Evolutionary conservation across 2,797 vertebrate species (phyloP), one percentile per base, ranked within the genome.

Genomic region (Falco columbarius): DNA sequence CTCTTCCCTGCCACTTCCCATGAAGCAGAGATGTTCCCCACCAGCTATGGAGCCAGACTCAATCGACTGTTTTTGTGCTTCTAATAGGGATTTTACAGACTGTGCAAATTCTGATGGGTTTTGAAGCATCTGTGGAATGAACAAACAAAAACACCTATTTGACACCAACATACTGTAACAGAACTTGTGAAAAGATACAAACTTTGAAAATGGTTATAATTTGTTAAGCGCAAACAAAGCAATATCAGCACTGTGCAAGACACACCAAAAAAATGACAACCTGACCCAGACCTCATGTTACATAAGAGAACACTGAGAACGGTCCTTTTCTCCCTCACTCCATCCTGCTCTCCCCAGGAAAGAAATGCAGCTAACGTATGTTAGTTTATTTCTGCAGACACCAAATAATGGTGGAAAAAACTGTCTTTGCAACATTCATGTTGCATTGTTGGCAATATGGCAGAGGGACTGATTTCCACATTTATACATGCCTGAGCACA

Each of bases 1-100:
- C 86, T 99, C 99, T 95, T 99, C 99, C 34, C 99, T 98, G 81
- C 99, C 99, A 51, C 99, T 99, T 95, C 99, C 99, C 99, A 99
- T 99, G 96, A 99, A 99, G 96, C 99, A 99, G 83, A 99, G 98
- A 77, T 99, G 99, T 74, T 99, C 99, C 81, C 99, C 99, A 15
- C 99, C 99, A 89, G 99, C 99, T 22, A 99, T 94, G 65, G 99
- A 99, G 72, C 99, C 99, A 0, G 99, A 99, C 95, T 99, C 99
- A 51, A 99, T 98, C 54, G 99, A 99, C 65, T 99, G 99, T 47
- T 99, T 99, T 98, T 99, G 99, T n/a, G 99, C 98, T 98, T 99
- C 99, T 97, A 99, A 92, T 52, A 99, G 98, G n/a, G 99, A 99
- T 94, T 99, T 99, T 63, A 99, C 99, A 8, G 99, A 99, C 75